Conservation (phyloP, 2,797 vertebrate species). For the Phoeniculus purpureus region DNA sequence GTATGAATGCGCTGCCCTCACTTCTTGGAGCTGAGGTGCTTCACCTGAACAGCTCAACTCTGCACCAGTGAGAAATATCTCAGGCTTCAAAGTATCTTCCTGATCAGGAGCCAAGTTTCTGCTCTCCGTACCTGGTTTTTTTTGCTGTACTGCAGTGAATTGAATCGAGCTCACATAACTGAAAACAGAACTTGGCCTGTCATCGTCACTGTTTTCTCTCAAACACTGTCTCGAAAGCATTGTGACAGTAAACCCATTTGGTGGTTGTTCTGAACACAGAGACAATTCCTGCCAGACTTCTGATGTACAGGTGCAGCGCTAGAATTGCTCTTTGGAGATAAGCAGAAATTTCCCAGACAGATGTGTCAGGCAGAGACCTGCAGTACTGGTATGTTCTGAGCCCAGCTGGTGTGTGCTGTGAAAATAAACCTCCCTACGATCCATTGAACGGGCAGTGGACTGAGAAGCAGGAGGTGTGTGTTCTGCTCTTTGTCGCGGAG, state of each 20-base stretch:
- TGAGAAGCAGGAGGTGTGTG: background rate
- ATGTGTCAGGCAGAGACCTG: background rate
- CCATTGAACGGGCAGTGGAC: background rate
- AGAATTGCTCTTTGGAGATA: slow-evolving; percentile 24
- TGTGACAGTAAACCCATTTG: slow-evolving; percentile 27
- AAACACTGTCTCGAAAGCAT: slow-evolving; percentile 22
- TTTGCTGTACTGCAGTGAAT: background rate
- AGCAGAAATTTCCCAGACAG: slow-evolving; percentile 1
- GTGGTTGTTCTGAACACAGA: slow-evolving; percentile 35
- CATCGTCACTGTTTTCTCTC: slow-evolving; percentile 21
- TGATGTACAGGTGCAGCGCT: slow-evolving; percentile 38
- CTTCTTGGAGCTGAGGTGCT: background rate
- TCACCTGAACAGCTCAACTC: background rate
- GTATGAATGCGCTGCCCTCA: background rate
- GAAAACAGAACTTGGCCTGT: slow-evolving; percentile 46
- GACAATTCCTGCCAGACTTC: background rate
- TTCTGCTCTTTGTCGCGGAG: background rate
- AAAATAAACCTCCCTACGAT: background rate
- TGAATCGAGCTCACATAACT: background rate
- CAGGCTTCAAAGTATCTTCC: background rate
- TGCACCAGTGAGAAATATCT: background rate
- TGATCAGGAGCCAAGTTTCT: background rate
- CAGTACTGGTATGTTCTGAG: background rate
- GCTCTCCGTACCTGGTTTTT: background rate
- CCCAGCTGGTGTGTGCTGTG: background rate